These are phyloP conservation scores for Pseudanteris insignis DNA, from an alignment of 2,888 invertebrate species.

Conservation along the genomic window DNA sequence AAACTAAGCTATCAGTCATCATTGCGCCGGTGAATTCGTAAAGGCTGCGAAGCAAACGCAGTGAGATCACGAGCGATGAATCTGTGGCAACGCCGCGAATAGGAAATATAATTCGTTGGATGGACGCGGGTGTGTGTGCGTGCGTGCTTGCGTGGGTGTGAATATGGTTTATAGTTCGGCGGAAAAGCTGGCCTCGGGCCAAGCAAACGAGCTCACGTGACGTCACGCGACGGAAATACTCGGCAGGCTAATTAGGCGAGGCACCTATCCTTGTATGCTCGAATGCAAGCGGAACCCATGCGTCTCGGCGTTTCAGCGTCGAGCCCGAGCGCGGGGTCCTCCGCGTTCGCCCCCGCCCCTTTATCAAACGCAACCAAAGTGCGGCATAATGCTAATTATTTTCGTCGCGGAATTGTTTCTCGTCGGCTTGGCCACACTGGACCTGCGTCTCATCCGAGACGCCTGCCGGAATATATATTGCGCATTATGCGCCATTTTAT, in stretches of 20 bases:
- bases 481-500: constrained; percentile 16
- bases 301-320: constrained; percentile 49
- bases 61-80: constrained; percentile 28
- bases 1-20: no score
- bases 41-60: constrained; percentile 5
- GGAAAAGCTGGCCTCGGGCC: constrained; percentile 63
- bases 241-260: constrained; percentile 64
- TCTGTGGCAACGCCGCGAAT: constrained; percentile 45
- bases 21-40: no score
- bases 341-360: constrained; percentile 26
- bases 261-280: constrained; percentile 58
- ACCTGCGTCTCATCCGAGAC: constrained; percentile 13
- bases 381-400: constrained; percentile 44
- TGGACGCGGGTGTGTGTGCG: constrained; percentile 63
- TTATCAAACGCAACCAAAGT: constrained; percentile 40
- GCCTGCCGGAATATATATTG: constrained; percentile 25
- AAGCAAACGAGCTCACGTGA: constrained; percentile 65
- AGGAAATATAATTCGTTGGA: constrained; percentile 59
- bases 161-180: constrained; percentile 65
- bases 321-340: constrained; percentile 8
- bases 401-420: constrained; percentile 37
- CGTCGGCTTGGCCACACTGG: constrained; percentile 10
- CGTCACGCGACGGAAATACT: constrained; percentile 65
- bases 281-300: constrained; percentile 59
- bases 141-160: constrained; percentile 60